These are phyloP conservation scores for Labrus mixtus DNA, from an alignment of 2,113 vertebrate genomes.

Conservation along the genomic window DNA sequence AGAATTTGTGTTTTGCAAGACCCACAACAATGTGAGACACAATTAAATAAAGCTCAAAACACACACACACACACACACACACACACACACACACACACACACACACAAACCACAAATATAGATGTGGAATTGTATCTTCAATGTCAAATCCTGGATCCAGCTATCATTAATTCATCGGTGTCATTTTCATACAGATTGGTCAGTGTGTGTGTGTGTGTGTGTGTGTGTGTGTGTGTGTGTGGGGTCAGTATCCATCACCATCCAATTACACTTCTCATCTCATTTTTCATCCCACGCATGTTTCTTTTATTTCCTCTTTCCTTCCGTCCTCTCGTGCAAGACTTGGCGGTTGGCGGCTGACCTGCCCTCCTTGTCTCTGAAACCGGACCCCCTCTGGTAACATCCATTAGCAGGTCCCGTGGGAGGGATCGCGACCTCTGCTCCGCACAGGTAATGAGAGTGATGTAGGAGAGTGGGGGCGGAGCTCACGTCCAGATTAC, in stretches of 20 bases:
- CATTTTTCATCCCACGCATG: constrained; percentile 26
- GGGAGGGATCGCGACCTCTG: constrained; percentile 53
- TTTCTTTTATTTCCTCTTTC: constrained; percentile 9
- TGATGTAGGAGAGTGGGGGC: background rate
- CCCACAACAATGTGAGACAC: background rate
- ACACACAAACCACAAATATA: background rate
- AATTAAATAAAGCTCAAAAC: background rate
- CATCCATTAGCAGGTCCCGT: constrained; percentile 72
- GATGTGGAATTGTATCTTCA: background rate
- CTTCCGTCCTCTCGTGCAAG: background rate
- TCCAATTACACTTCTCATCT: constrained; percentile 33
- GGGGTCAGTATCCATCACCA: constrained; percentile 20
- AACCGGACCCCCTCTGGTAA: constrained; percentile 50
- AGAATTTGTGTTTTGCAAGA: too few species aligned
- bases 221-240: constrained; percentile 40
- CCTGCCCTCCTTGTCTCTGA: background rate
- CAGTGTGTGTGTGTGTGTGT: constrained; percentile 19
- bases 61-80: constrained; percentile 3
- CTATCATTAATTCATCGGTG: constrained; percentile 10
- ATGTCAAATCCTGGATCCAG: constrained; percentile 24
- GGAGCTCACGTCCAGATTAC: constrained; percentile 57
- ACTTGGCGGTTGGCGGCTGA: background rate
- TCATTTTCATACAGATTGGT: background rate
- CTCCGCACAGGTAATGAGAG: constrained; percentile 53
- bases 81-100: constrained; percentile 6